These are phyloP conservation scores for Epizoanthus scotinus DNA, from an alignment of 92 coral and sea anemone genomes.

Conservation along the genomic window DNA sequence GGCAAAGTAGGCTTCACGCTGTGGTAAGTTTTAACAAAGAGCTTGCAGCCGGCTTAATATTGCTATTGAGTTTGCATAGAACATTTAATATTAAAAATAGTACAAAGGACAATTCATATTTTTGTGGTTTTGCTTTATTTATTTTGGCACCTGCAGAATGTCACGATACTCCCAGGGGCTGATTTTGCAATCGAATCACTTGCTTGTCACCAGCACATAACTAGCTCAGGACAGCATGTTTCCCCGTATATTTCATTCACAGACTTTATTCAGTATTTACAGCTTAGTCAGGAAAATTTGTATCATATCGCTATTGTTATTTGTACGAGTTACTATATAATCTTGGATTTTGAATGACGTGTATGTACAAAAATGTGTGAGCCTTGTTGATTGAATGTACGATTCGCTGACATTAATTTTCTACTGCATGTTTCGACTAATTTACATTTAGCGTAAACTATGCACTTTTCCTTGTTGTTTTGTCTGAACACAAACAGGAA, in stretches of 20 bases:
- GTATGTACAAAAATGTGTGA: not conserved
- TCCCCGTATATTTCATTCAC: too few relatives aligned
- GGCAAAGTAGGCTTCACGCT: conserved; percentile 10
- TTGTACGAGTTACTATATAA: not conserved
- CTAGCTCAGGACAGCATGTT: not conserved
- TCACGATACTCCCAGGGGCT: too few relatives aligned
- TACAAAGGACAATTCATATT: not conserved
- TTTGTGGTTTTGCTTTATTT: not conserved
- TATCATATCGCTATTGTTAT: conserved; percentile 2
- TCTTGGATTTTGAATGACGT: not conserved
- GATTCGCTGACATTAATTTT: conserved; percentile 22
- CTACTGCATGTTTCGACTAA: not conserved
- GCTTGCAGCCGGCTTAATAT: too few relatives aligned
- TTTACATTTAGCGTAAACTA: not conserved
- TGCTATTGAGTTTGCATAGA: not conserved
- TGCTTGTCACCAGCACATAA: not conserved
- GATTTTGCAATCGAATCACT: too few relatives aligned
- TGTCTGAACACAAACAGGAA: not conserved
- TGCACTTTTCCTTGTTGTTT: not conserved
- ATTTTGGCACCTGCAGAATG: not conserved
- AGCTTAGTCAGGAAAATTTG: not conserved
- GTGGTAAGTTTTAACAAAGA: not conserved
- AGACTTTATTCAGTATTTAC: conserved; percentile 17
- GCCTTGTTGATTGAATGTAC: conserved; percentile 17
- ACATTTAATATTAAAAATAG: not conserved